Evolutionary conservation across 2,888 invertebrate species (phyloP).

Genomic region (Torymus aiolomorphi): DNA sequence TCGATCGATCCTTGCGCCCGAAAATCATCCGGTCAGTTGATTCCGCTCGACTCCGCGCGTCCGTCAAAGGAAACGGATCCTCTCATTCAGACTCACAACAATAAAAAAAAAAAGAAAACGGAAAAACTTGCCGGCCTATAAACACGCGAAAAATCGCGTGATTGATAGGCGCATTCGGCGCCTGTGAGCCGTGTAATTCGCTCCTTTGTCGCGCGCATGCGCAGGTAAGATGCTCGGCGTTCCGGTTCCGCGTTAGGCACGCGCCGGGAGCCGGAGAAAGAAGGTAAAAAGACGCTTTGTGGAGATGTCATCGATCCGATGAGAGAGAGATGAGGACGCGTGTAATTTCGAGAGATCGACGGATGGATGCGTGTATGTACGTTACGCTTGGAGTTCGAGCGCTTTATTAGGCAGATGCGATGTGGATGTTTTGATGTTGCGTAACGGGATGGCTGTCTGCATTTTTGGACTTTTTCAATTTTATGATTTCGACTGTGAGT

Average conservation of each 20-base stretch:
- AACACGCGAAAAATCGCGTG: constrained; percentile 60
- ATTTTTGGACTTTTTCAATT: too few species aligned
- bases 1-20: constrained; percentile 39
- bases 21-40: constrained; percentile 56
- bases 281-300: constrained; percentile 2
- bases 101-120: neutral
- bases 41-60: constrained; percentile 39
- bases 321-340: neutral
- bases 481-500: too few species aligned
- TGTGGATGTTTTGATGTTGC: too few species aligned
- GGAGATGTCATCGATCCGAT: neutral
- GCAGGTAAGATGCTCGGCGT: neutral
- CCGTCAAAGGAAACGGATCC: constrained; percentile 15
- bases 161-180: constrained; percentile 73
- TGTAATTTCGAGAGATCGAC: constrained; percentile 2
- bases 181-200: constrained; percentile 73
- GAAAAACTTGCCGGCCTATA: constrained; percentile 18
- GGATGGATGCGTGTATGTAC: too few species aligned
- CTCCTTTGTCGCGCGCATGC: constrained; percentile 24
- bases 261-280: neutral
- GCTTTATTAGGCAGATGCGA: too few species aligned
- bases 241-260: constrained; percentile 20
- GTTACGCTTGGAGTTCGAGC: too few species aligned
- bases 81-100: neutral
- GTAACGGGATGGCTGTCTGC: too few species aligned